These are phyloP conservation scores for Penaeus indicus DNA, from an alignment of 1,140 invertebrate species.

Conservation along the genomic window DNA sequence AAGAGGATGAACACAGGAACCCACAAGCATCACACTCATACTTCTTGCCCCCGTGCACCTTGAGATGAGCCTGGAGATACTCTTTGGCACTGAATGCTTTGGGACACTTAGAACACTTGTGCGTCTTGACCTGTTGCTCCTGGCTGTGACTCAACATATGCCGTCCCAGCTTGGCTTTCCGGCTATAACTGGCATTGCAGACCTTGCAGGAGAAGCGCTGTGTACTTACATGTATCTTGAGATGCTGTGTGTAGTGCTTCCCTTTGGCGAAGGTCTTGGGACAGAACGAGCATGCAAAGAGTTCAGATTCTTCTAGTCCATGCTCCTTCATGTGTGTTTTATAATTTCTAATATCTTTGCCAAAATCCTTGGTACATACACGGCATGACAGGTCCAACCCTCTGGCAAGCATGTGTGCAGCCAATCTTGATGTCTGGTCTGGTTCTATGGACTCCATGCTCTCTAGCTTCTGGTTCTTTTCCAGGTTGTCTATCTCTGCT, in stretches of 20 bases:
- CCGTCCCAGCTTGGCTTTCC: slow-evolving; percentile 55
- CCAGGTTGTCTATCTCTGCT: background rate
- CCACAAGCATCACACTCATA: slow-evolving; percentile 60
- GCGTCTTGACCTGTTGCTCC: slow-evolving; percentile 44
- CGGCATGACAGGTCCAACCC: slow-evolving; percentile 55
- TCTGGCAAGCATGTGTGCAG: slow-evolving; percentile 55
- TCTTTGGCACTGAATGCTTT: slow-evolving; percentile 59
- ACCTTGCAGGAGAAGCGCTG: slow-evolving; percentile 52
- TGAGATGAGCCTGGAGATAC: slow-evolving; percentile 57
- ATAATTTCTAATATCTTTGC: slow-evolving; percentile 53
- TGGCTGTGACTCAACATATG: slow-evolving; percentile 57
- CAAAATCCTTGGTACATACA: slow-evolving; percentile 58
- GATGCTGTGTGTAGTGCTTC: slow-evolving; percentile 61
- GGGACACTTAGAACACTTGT: slow-evolving; percentile 57
- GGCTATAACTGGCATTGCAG: slow-evolving; percentile 61
- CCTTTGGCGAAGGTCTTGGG: slow-evolving; percentile 57
- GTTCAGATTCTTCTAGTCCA: slow-evolving; percentile 37
- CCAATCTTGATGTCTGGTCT: slow-evolving; percentile 59
- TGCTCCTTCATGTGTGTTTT: slow-evolving; percentile 64
- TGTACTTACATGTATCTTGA: slow-evolving; percentile 56
- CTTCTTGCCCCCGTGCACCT: slow-evolving; percentile 56
- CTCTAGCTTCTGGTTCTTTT: slow-evolving; percentile 17
- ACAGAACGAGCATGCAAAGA: slow-evolving; percentile 61
- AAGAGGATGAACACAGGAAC: slow-evolving; percentile 57
- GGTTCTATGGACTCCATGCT: slow-evolving; percentile 33